Evolutionary conservation across 92 coral and sea anemone genomes (phyloP).

Genomic region (Blastomussa wellsi): DNA sequence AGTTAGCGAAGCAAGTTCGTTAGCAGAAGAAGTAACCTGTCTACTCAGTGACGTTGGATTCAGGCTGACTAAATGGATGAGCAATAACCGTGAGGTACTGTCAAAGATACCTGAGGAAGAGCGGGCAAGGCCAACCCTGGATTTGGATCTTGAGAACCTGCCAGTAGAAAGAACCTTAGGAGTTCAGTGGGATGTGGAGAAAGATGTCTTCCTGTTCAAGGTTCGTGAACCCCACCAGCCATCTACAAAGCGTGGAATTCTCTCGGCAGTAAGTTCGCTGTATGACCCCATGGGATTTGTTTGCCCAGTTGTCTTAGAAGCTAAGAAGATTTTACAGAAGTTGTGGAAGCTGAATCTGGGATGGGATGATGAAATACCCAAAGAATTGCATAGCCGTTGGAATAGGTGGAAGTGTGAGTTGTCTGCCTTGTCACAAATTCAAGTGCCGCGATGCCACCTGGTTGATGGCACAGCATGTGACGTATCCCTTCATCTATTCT

Average conservation of each 20-base stretch:
- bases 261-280: slow-evolving; percentile 39
- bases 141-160: too few species aligned
- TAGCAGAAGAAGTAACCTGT: slow-evolving; percentile 45
- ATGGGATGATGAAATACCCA: too few species aligned
- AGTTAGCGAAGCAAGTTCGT: slow-evolving; percentile 26
- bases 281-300: slow-evolving; percentile 51
- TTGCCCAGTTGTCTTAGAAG: too few species aligned
- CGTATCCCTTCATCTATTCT: slow-evolving; percentile 5
- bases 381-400: slow-evolving; percentile 52
- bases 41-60: slow-evolving; percentile 50
- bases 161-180: slow-evolving; percentile 65
- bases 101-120: slow-evolving; percentile 50
- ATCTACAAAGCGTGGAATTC: slow-evolving; percentile 58
- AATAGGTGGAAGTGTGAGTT: slow-evolving; percentile 33
- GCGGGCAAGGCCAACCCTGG: slow-evolving; percentile 18
- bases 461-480: neutral
- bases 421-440: slow-evolving; percentile 8
- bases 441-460: slow-evolving; percentile 33
- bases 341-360: slow-evolving; percentile 34
- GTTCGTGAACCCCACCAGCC: slow-evolving; percentile 32
- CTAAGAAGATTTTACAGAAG: too few species aligned
- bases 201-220: slow-evolving; percentile 33
- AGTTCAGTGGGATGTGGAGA: slow-evolving; percentile 67
- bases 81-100: too few species aligned
- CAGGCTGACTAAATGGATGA: slow-evolving; percentile 48